Conservation (phyloP, 2,888 invertebrate species). For the Temnothorax rugatulus region DNA sequence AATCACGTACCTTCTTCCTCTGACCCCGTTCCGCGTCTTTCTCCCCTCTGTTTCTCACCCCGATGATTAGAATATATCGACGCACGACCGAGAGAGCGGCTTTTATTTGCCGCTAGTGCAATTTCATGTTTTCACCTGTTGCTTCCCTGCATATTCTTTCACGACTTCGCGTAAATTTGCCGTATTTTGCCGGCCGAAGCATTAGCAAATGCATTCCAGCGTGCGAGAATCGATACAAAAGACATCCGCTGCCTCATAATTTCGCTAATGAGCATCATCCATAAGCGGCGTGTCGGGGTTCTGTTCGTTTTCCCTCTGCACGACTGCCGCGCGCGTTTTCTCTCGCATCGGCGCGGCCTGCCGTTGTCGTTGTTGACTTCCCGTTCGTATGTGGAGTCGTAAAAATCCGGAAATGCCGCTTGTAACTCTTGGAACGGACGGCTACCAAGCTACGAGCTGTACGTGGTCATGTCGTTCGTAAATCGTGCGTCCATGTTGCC, state of each 20-base stretch:
- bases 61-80: slow-evolving; percentile 82
- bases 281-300: slow-evolving; percentile 61
- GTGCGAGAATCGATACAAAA: slow-evolving; percentile 47
- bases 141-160: slow-evolving; percentile 48
- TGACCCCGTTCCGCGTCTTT: not conserved
- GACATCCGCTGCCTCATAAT: slow-evolving; percentile 72
- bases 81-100: slow-evolving; percentile 56
- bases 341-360: not conserved
- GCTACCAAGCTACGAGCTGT: slow-evolving; percentile 25
- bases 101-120: slow-evolving; percentile 77
- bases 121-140: slow-evolving; percentile 80
- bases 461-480: slow-evolving; percentile 19
- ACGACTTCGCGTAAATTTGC: slow-evolving; percentile 23
- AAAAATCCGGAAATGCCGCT: slow-evolving; percentile 41
- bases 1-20: slow-evolving; percentile 75
- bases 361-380: slow-evolving; percentile 13
- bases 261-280: slow-evolving; percentile 67
- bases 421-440: slow-evolving; percentile 30
- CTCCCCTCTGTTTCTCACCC: slow-evolving; percentile 29
- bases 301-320: slow-evolving; percentile 46
- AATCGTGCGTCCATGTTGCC: slow-evolving; percentile 5
- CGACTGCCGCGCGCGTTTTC: not conserved
- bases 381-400: slow-evolving; percentile 14
- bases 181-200: not conserved
- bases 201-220: slow-evolving; percentile 10